Evolutionary conservation across 2,797 vertebrate species (phyloP).

Genomic region (Calcarius lapponicus): DNA sequence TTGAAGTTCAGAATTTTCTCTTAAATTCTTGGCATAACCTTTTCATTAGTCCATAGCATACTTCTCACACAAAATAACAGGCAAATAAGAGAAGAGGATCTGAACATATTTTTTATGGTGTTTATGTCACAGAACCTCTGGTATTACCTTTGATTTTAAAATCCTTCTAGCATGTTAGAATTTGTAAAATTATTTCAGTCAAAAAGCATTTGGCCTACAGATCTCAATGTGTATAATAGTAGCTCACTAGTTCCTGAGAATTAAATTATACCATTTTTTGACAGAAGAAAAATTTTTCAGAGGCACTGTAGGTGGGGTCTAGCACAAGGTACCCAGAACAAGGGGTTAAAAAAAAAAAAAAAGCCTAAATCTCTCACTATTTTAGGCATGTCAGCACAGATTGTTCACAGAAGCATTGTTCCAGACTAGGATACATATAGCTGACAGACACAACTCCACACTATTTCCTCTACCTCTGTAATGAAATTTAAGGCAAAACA

Average conservation of each 20-base stretch:
- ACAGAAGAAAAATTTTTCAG: background rate
- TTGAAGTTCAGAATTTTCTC: slow-evolving; percentile 48
- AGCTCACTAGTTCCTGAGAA: background rate
- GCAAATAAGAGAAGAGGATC: slow-evolving; percentile 3
- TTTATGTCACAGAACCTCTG: slow-evolving; percentile 47
- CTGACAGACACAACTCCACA: background rate
- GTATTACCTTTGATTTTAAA: slow-evolving; percentile 31
- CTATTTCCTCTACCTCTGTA: background rate
- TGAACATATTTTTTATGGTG: background rate
- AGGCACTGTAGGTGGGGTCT: background rate
- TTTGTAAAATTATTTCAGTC: slow-evolving; percentile 23
- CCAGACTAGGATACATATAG: background rate
- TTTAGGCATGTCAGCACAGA: background rate
- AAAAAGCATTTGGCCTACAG: background rate
- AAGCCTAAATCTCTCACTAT: background rate
- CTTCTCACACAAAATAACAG: background rate
- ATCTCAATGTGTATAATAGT: background rate
- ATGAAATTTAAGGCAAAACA: background rate
- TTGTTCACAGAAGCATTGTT: background rate
- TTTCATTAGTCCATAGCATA: slow-evolving; percentile 9
- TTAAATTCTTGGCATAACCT: slow-evolving; percentile 28
- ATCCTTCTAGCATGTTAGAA: slow-evolving; percentile 20
- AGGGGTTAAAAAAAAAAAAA: background rate
- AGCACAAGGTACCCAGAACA: background rate
- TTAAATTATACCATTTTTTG: background rate